Percentiles rank a stretch among this genome's conserved stretches.
These are phyloP conservation scores for Xiphophorus hellerii DNA, from an alignment of 2,113 vertebrate species.

Conservation along the genomic window DNA sequence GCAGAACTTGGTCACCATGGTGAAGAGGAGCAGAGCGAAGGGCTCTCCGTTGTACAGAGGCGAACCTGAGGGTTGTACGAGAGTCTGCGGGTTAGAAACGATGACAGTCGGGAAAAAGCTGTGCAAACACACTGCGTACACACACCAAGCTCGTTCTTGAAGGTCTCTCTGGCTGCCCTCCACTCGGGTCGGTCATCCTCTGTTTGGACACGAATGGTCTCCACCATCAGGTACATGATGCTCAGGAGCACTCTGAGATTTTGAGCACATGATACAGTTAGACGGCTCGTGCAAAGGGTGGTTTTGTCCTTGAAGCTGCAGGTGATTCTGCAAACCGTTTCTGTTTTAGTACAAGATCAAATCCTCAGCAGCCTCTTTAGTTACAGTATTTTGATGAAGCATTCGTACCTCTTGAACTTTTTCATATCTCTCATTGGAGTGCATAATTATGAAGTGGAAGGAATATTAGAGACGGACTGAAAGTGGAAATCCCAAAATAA, in stretches of 20 bases:
- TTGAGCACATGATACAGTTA: neutral
- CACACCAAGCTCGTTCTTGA: slow-evolving; percentile 87
- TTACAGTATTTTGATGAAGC: no score
- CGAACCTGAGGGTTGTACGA: slow-evolving; percentile 77
- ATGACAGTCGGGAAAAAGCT: neutral
- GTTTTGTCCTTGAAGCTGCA: no score
- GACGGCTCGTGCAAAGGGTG: no score
- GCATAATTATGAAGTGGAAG: no score
- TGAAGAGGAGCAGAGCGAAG: slow-evolving; percentile 92
- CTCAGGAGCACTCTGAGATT: slow-evolving; percentile 89
- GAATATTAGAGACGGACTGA: no score
- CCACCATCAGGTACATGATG: slow-evolving; percentile 97
- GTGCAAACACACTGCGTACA: neutral
- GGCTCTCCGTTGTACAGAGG: slow-evolving; percentile 89
- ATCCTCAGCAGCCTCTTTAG: no score
- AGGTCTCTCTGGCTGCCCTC: slow-evolving; percentile 85
- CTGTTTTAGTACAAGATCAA: no score
- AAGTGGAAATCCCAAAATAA: no score
- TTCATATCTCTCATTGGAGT: no score
- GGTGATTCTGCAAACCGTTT: no score
- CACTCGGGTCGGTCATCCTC: slow-evolving; percentile 86
- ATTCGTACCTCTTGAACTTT: no score
- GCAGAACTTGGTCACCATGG: slow-evolving; percentile 98
- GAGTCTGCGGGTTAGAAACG: neutral
- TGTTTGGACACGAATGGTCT: slow-evolving; percentile 86